Evolutionary conservation across 2,888 invertebrate genomes (phyloP).

Genomic region (Drosophila tripunctata): DNA sequence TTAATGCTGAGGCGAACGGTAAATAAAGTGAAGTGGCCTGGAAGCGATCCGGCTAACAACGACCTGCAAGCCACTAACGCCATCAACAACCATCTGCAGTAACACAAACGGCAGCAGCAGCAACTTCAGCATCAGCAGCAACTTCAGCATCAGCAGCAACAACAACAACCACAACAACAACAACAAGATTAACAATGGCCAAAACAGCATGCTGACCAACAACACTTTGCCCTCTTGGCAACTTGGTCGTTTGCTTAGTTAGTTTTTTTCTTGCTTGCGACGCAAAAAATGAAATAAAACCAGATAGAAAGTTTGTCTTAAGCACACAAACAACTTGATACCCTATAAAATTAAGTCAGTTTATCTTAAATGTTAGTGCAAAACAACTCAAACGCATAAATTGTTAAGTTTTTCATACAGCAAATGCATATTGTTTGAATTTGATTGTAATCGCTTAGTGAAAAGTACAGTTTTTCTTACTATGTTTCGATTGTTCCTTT

Average conservation of each 20-base stretch:
- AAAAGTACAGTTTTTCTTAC: too few species aligned
- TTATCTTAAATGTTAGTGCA: too few species aligned
- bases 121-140: slow-evolving; percentile 15
- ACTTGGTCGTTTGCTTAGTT: slow-evolving; percentile 29
- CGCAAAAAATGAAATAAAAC: slow-evolving; percentile 10
- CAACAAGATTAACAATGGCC: slow-evolving; percentile 23
- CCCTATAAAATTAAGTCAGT: too few species aligned
- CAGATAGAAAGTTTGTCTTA: too few species aligned
- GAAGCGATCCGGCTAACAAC: slow-evolving; percentile 56
- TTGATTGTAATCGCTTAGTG: too few species aligned
- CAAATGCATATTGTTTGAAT: too few species aligned
- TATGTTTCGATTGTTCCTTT: too few species aligned
- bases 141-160: slow-evolving; percentile 10
- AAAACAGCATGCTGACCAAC: slow-evolving; percentile 27
- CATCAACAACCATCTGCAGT: slow-evolving; percentile 29
- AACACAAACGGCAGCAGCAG: slow-evolving; percentile 9
- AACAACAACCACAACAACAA: slow-evolving; percentile 20
- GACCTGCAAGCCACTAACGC: slow-evolving; percentile 21
- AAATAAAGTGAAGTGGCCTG: slow-evolving; percentile 75
- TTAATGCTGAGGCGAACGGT: slow-evolving; percentile 51
- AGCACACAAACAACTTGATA: too few species aligned
- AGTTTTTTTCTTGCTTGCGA: slow-evolving; percentile 20
- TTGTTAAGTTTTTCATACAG: too few species aligned
- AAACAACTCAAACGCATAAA: too few species aligned
- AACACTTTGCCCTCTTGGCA: slow-evolving; percentile 46